phyloP scores from a whole-genome alignment of 2,888 invertebrate species.

The Tetragonula carbonaria region DNA sequence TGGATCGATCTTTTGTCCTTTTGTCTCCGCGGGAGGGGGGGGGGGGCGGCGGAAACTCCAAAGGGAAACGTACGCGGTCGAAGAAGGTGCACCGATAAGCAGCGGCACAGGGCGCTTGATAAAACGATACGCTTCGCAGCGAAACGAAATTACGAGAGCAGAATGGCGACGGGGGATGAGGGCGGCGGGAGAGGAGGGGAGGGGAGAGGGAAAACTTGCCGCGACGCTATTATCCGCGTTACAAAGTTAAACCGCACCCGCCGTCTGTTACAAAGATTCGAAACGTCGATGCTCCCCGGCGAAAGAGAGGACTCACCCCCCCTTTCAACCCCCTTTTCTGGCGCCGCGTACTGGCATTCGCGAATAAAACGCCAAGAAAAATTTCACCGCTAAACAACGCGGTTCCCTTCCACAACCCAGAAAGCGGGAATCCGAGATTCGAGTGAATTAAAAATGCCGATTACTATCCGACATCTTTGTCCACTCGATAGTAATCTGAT shows the following conservation, averaged over 20 bases:
- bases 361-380: not conserved
- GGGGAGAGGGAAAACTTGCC: conserved; percentile 1
- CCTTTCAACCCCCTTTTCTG: conserved; percentile 5
- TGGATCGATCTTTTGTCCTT: not conserved
- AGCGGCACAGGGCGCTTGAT: not conserved
- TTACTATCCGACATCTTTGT: not conserved
- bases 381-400: conserved; percentile 5
- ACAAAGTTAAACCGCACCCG: conserved; percentile 33
- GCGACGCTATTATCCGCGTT: conserved; percentile 37
- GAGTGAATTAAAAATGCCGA: not conserved
- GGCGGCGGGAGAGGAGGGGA: not conserved
- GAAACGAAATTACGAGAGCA: conserved; percentile 22
- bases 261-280: conserved; percentile 26
- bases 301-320: not conserved
- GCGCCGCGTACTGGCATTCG: not conserved
- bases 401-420: not conserved
- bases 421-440: not conserved
- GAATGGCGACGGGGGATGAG: not conserved
- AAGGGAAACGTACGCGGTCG: not conserved
- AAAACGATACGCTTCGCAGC: conserved; percentile 19
- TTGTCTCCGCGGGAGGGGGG: not conserved
- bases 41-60: not conserved
- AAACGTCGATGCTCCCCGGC: conserved; percentile 10
- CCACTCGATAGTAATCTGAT: not conserved
- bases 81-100: conserved; percentile 13